Evolutionary conservation across 35 echinoderm and acorn worm species (phyloP).

Genomic region (Chiridota heheva): DNA sequence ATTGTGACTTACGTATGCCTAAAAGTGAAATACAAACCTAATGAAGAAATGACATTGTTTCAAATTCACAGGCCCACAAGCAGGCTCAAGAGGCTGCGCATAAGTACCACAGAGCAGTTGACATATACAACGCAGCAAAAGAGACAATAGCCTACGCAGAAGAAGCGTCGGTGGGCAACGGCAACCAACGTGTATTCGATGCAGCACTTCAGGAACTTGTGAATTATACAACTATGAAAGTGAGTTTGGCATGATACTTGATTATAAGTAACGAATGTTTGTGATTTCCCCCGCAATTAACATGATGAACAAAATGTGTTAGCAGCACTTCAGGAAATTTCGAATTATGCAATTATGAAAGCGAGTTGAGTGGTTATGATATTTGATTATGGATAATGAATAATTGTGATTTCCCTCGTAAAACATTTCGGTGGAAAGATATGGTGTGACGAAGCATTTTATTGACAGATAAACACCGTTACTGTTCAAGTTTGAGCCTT

Average conservation of each 20-base stretch:
- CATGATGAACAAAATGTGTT: background rate
- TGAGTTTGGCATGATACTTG: background rate
- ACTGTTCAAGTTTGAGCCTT: too few relatives aligned
- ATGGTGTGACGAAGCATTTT: too few relatives aligned
- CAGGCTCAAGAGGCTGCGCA: slow-evolving; percentile 73
- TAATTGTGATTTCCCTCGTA: too few relatives aligned
- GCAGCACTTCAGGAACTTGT: slow-evolving; percentile 85
- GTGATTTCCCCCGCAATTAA: background rate
- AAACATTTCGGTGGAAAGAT: too few relatives aligned
- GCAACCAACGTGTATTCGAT: slow-evolving; percentile 67
- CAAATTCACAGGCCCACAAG: slow-evolving; percentile 67
- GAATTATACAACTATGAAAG: slow-evolving; percentile 81
- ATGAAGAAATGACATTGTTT: too few relatives aligned
- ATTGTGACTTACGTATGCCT: too few relatives aligned
- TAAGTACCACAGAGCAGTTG: slow-evolving; percentile 64
- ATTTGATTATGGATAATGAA: too few relatives aligned
- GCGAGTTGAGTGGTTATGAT: too few relatives aligned
- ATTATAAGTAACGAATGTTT: background rate
- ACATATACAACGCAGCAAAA: slow-evolving; percentile 78
- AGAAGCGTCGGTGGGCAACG: slow-evolving; percentile 27
- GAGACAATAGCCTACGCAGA: slow-evolving; percentile 85
- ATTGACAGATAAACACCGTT: too few relatives aligned
- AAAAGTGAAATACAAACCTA: too few relatives aligned
- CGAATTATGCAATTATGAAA: too few relatives aligned
- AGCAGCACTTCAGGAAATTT: too few relatives aligned